Conservation (phyloP, 1,140 invertebrate genomes). For the Orchestia grillus region DNA sequence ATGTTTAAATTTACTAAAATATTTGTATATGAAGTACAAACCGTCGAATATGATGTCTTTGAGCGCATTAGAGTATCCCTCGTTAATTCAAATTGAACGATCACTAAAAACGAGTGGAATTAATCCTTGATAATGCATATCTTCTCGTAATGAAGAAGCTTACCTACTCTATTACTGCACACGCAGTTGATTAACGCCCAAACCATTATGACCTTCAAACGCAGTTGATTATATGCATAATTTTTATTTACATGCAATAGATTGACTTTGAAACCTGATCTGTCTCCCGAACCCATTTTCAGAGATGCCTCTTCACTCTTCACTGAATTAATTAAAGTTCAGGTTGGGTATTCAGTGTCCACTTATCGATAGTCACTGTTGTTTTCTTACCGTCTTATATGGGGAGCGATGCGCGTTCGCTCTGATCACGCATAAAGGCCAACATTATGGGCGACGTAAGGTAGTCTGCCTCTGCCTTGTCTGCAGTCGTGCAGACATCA, state of each 20-base stretch:
- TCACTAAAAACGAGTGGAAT: background rate
- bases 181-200: background rate
- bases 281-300: background rate
- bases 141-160: background rate
- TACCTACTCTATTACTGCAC: background rate
- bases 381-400: slow-evolving; percentile 13
- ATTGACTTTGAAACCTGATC: background rate
- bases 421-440: background rate
- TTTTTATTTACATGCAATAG: background rate
- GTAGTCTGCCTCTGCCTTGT: background rate
- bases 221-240: background rate
- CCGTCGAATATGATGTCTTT: background rate
- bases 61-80: background rate
- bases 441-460: background rate
- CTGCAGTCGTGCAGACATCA: background rate
- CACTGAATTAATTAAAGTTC: slow-evolving; percentile 14
- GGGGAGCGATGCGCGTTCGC: background rate
- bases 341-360: background rate
- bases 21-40: background rate
- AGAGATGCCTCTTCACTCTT: background rate
- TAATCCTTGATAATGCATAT: background rate
- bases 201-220: background rate
- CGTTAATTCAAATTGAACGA: background rate
- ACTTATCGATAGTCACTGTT: slow-evolving; percentile 37
- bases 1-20: too few relatives aligned